These are phyloP conservation scores for Ovis aries DNA, from an alignment of 2,113 vertebrate species.

Conservation along the genomic window ARS-UI_Ramb_v3.0 NC_056071.1:19551001-19551500, in stretches of 20 bases:
- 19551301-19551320: not conserved
- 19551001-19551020: not conserved
- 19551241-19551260: not conserved
- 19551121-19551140: not conserved
- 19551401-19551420: not conserved
- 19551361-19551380: not conserved
- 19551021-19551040: too few species aligned
- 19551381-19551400: not conserved
- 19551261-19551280: not conserved
- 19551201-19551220: not conserved
- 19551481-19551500: not conserved
- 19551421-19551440: not conserved
- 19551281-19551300: not conserved
- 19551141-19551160: not conserved
- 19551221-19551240: not conserved
- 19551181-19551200: accelerated
- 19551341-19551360: not conserved
- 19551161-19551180: not conserved
- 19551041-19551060: not conserved
- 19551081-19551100: not conserved
- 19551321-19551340: not conserved
- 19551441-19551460: not conserved
- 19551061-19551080: too few species aligned
- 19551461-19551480: not conserved
- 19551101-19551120: not conserved